phyloP scores from a whole-genome alignment of 2,113 vertebrate species.

The Suricata suricatta region DNA sequence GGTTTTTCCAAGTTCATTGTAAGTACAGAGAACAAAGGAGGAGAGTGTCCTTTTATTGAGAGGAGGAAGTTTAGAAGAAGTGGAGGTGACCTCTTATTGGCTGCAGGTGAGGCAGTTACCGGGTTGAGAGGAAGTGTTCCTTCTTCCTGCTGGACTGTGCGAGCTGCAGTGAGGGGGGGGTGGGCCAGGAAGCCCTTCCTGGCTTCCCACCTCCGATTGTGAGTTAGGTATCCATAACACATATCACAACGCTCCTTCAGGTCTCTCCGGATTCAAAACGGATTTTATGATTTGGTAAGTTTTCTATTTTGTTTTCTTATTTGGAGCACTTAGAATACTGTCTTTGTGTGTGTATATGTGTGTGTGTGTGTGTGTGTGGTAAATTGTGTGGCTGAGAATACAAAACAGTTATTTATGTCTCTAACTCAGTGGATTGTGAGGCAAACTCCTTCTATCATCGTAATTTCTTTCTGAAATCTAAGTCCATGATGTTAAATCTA shows the following conservation, averaged over 20 bases:
- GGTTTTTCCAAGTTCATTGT: not conserved
- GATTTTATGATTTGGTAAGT: constrained; percentile 4
- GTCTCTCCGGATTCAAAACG: not conserved
- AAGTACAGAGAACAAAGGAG: not conserved
- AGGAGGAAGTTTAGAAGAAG: not conserved
- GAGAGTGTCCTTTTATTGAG: not conserved
- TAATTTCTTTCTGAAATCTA: not conserved
- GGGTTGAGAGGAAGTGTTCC: not conserved
- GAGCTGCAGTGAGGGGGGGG: not conserved
- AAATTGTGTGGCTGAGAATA: not conserved
- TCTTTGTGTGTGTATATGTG: not conserved
- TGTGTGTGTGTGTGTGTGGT: not conserved
- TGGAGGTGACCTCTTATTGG: not conserved
- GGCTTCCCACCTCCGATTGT: not conserved
- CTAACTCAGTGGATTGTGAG: not conserved
- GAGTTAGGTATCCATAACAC: not conserved
- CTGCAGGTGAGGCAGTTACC: not conserved
- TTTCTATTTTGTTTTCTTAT: not conserved
- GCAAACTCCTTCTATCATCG: not conserved
- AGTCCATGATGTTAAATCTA: not conserved
- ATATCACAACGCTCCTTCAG: not conserved
- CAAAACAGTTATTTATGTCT: not conserved
- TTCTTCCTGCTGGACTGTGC: not conserved
- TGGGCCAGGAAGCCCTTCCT: not conserved
- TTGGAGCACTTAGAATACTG: not conserved